Evolutionary conservation across 2,113 vertebrate species (phyloP), one percentile per base, ranked within the genome.

Genomic region (Coptodon rendalli): DNA sequence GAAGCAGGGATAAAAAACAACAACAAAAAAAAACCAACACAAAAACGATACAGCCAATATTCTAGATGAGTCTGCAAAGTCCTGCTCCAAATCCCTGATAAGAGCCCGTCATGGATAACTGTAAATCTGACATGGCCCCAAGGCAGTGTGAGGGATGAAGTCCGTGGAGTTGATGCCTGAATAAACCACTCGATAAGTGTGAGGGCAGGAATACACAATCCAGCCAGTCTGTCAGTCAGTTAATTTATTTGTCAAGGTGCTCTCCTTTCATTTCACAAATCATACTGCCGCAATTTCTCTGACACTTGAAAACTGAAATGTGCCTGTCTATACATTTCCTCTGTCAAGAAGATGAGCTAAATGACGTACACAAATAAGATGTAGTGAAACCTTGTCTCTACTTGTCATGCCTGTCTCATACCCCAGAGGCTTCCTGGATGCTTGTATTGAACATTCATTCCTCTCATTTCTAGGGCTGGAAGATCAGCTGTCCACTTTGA

Each of bases 61-160:
- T 94, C 91, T 87, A 91, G 90, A 94, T 95, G 94, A 94, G 91
- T 90, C 93, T 89, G 93, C 94, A 95, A 95, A 93, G 88, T 94
- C 94, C 82, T 54, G 86, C 93, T 93, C 83, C 91, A 94, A 95
- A 94, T 94, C 94, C 92, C 88, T 84, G 92, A 95, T 95, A 95
- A 95, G 92, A 91, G 92, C 86, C 89, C 48, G 90, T 88, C 92
- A 88, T 89, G 93, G 94, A 93, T 92, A 89, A 93, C 93, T 83
- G 90, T 95, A 94, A 95, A 94, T 94, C 94, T 95, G 95, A 95
- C 93, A 89, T 86, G 93, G 91, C 90, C 93, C 89, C 87, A 45
- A 93, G 90, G 93, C 92, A 94, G 34, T 86, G 89, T 95, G 93
- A 94, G 93, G 91, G 88, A 94, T 91, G 91, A 93, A 91, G 95